phyloP scores from a whole-genome alignment of 2,113 vertebrate species.

The Hypocryptadius cinnamomeus region DNA sequence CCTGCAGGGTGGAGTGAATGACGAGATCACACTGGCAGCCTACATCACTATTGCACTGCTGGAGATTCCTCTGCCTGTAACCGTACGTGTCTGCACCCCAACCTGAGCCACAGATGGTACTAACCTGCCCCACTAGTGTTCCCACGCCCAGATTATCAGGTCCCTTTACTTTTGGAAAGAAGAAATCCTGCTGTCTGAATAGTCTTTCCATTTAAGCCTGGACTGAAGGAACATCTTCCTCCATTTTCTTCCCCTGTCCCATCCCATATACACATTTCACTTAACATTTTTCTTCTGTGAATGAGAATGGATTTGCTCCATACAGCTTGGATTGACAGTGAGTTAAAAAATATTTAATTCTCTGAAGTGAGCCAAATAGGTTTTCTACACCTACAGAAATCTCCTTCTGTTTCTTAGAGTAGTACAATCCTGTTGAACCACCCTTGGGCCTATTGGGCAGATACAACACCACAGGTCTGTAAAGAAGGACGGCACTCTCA shows the following conservation, averaged over 20 bases:
- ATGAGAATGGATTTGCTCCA: not conserved
- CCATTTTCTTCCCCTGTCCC: not conserved
- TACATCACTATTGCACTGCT: constrained; percentile 56
- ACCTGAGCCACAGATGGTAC: not conserved
- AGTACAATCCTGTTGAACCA: not conserved
- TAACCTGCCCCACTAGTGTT: not conserved
- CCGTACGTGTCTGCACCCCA: constrained; percentile 7
- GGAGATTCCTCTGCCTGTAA: constrained; percentile 54
- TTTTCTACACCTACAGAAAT: not conserved
- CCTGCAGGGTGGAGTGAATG: constrained; percentile 56
- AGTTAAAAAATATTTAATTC: not conserved
- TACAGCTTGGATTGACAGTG: not conserved
- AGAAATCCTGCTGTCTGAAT: not conserved
- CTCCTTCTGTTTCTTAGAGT: not conserved
- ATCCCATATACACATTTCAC: not conserved
- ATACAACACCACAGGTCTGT: not conserved
- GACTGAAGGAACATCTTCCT: not conserved
- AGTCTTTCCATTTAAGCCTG: not conserved
- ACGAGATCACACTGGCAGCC: constrained; percentile 20
- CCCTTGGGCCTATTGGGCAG: not conserved
- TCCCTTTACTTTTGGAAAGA: not conserved
- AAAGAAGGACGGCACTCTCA: not conserved
- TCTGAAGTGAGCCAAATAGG: not conserved
- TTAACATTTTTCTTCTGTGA: not conserved
- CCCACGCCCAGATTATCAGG: not conserved